Percentiles rank a stretch among this genome's conserved stretches.
Evolutionary conservation across 2,888 invertebrate species (phyloP).

Genomic region (Glyphotaelius pellucidus): DNA sequence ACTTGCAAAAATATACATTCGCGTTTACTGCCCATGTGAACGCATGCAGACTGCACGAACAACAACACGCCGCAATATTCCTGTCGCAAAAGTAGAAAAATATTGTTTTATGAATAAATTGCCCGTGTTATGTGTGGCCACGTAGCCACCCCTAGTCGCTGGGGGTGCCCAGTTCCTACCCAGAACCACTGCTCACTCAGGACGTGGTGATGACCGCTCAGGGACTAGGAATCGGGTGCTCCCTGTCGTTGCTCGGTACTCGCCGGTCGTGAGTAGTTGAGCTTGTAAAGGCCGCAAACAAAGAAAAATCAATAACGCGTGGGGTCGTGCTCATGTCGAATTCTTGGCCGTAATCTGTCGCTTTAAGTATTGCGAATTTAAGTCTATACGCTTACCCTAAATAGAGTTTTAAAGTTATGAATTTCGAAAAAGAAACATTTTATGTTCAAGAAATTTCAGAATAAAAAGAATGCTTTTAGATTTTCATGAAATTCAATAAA

Average conservation of each 20-base stretch:
- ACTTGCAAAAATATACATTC: neutral
- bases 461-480: no score
- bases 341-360: neutral
- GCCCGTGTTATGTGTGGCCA: neutral
- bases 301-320: constrained; percentile 25
- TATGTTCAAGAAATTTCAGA: no score
- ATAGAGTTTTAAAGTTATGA: neutral
- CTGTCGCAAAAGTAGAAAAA: neutral
- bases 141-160: neutral
- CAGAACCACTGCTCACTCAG: neutral
- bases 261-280: neutral
- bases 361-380: neutral
- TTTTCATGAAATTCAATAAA: no score
- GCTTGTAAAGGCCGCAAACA: neutral
- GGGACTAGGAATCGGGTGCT: no score
- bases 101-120: neutral
- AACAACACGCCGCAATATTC: neutral
- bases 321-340: neutral
- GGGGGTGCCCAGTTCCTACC: neutral
- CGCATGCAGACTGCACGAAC: neutral
- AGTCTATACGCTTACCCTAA: neutral
- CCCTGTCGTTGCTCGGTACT: neutral
- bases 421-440: neutral
- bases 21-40: neutral
- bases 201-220: no score